These are phyloP conservation scores for Halichoerus grypus DNA, from an alignment of 2,113 vertebrate genomes.

Conservation along the genomic window DNA sequence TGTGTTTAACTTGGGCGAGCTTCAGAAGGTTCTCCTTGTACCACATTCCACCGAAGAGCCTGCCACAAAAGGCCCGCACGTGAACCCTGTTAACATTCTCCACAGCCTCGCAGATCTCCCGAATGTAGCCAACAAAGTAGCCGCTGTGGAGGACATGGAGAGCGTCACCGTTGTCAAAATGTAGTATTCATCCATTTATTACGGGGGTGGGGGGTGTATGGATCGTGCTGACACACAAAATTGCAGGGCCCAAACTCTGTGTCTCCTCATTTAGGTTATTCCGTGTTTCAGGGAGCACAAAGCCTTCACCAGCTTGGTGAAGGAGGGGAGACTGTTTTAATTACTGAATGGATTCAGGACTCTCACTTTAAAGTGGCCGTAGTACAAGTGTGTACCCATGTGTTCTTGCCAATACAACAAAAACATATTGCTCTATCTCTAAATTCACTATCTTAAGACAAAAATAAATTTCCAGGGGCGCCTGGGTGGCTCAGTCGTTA, in stretches of 20 bases:
- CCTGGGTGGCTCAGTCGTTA: too few relatives aligned
- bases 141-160: neutral
- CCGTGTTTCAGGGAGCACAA: neutral
- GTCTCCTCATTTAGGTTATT: neutral
- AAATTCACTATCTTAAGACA: neutral
- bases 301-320: neutral
- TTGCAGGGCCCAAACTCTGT: neutral
- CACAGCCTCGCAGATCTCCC: neutral
- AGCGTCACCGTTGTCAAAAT: neutral
- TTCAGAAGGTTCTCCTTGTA: slow-evolving; percentile 48
- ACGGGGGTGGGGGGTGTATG: neutral
- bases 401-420: neutral
- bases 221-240: neutral
- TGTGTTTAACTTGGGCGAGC: slow-evolving; percentile 52
- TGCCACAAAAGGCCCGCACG: neutral
- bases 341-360: neutral
- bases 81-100: neutral
- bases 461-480: neutral
- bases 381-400: neutral
- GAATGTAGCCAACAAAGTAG: neutral
- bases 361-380: neutral
- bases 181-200: neutral
- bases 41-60: neutral
- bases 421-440: neutral
- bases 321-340: neutral